phyloP scores from a whole-genome alignment of 2,797 vertebrate species.

The Perdix hodgsoniae region DNA sequence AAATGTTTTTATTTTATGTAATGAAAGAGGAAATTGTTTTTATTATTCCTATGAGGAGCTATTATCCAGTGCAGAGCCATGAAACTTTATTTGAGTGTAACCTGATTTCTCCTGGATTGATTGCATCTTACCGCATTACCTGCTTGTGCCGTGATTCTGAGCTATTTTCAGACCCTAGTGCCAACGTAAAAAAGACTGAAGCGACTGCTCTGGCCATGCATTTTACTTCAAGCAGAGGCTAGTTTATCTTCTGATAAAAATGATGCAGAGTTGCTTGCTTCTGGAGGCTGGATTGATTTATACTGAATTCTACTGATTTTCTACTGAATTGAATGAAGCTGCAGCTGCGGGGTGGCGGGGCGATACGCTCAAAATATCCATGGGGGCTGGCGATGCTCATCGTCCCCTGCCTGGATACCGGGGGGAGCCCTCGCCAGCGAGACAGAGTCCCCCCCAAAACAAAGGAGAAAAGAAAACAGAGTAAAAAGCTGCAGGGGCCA shows the following conservation, averaged over 20 bases:
- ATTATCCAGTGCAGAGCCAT: slow-evolving; percentile 31
- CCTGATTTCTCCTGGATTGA: slow-evolving; percentile 39
- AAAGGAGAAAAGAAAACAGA: slow-evolving; percentile 64
- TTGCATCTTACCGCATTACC: slow-evolving; percentile 12
- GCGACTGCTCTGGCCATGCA: slow-evolving; percentile 28
- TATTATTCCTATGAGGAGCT: slow-evolving; percentile 52
- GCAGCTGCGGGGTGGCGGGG: fast-evolving
- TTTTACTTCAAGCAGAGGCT: not conserved
- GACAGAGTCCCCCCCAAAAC: not conserved
- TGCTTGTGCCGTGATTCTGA: not conserved
- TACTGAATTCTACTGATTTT: not conserved
- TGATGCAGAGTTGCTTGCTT: not conserved
- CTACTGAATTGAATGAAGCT: not conserved
- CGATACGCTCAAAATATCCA: not conserved
- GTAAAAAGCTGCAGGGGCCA: slow-evolving; percentile 68
- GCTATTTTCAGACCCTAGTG: slow-evolving; percentile 9
- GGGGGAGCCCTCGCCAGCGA: fast-evolving
- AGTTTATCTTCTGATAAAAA: slow-evolving; percentile 32
- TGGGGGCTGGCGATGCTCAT: not conserved
- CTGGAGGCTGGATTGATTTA: not conserved
- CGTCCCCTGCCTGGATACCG: fast-evolving
- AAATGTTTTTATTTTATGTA: not conserved
- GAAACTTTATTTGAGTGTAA: slow-evolving; percentile 43
- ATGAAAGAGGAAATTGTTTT: slow-evolving; percentile 52
- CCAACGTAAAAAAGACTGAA: slow-evolving; percentile 17